Conservation (phyloP, 2,113 vertebrate species). For the Hydropotes inermis region DNA sequence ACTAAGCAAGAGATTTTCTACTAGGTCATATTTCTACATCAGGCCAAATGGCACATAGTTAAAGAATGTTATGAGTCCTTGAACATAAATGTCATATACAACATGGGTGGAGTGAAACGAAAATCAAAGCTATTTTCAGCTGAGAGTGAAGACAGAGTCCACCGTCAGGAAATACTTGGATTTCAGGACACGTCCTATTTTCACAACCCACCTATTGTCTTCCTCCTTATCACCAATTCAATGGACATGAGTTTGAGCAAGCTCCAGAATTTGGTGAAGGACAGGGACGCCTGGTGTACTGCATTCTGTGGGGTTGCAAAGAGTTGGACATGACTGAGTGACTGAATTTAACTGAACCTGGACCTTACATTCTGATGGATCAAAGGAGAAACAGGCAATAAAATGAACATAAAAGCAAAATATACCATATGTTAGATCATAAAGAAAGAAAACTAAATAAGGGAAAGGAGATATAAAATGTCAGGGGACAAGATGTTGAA, state of each 20-base stretch:
- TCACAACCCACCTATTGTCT: background rate
- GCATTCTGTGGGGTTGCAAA: accelerated
- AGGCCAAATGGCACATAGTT: background rate
- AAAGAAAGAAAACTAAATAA: background rate
- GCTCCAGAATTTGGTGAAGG: background rate
- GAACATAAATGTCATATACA: background rate
- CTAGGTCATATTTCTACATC: background rate
- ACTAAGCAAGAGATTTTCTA: background rate
- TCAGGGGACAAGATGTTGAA: background rate
- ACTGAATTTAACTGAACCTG: background rate
- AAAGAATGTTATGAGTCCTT: background rate
- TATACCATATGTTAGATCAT: background rate
- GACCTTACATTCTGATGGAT: background rate
- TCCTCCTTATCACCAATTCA: background rate
- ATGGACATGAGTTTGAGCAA: background rate
- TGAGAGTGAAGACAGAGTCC: background rate
- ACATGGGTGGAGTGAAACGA: background rate
- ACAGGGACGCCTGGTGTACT: background rate
- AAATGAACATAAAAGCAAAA: background rate
- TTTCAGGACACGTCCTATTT: background rate
- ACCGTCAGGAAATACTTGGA: background rate
- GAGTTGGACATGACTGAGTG: background rate
- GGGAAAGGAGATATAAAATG: background rate
- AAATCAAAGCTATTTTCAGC: background rate
- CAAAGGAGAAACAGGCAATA: background rate